Percentiles rank a stretch among this genome's conserved stretches.
phyloP scores from a whole-genome alignment of 2,888 invertebrate species.

The Parnassius orleans region DNA sequence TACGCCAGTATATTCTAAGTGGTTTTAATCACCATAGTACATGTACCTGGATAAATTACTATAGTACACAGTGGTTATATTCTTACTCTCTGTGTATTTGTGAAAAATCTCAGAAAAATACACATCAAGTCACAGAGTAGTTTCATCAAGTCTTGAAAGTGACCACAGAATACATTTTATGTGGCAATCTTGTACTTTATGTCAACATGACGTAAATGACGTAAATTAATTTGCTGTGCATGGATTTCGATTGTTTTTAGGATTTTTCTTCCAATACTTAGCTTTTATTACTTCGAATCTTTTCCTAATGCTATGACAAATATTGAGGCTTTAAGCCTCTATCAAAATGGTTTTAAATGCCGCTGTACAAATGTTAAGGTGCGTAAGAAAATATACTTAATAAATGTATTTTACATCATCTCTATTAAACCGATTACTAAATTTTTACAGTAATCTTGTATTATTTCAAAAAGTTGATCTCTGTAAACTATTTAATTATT shows the following conservation, averaged over 20 bases:
- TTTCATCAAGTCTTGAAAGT: not conserved
- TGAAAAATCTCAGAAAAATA: too few relatives aligned
- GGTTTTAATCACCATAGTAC: too few relatives aligned
- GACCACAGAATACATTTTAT: too few relatives aligned
- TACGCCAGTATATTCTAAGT: too few relatives aligned
- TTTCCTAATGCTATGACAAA: constrained; percentile 75
- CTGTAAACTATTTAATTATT: not conserved
- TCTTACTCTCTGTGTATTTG: too few relatives aligned
- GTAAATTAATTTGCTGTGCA: constrained; percentile 42
- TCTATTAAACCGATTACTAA: constrained; percentile 5
- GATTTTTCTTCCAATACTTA: constrained; percentile 53
- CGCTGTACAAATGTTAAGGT: constrained; percentile 88
- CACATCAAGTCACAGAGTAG: not conserved
- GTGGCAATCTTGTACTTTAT: constrained; percentile 17
- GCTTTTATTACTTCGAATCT: constrained; percentile 37
- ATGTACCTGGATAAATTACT: too few relatives aligned
- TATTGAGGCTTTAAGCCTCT: constrained; percentile 74
- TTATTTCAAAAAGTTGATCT: not conserved
- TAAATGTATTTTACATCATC: constrained; percentile 23
- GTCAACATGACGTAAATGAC: constrained; percentile 33
- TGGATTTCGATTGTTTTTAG: constrained; percentile 72
- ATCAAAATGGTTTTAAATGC: constrained; percentile 87
- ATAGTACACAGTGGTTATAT: too few relatives aligned
- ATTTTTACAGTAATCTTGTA: constrained; percentile 9
- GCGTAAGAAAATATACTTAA: constrained; percentile 43